phyloP scores from a whole-genome alignment of 1,140 invertebrate genomes.

The Episyrphus balteatus region DNA sequence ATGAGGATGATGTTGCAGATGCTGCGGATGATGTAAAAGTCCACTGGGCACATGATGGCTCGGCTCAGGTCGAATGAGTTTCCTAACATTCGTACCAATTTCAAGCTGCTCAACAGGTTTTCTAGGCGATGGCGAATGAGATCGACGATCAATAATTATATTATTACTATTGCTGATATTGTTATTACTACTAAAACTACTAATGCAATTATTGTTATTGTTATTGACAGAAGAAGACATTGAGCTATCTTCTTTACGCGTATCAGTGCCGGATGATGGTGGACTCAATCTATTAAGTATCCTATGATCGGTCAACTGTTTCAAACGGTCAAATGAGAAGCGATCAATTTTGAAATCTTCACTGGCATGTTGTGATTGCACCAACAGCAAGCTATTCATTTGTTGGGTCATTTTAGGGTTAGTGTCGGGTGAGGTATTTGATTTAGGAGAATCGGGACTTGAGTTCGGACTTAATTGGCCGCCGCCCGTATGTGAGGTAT shows the following conservation, averaged over 20 bases:
- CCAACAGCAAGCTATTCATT: not conserved
- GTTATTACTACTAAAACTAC: slow-evolving; percentile 16
- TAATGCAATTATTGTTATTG: slow-evolving; percentile 10
- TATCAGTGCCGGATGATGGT: slow-evolving; percentile 1
- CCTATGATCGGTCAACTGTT: slow-evolving; percentile 29
- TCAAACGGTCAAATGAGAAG: slow-evolving; percentile 30
- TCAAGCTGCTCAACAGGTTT: slow-evolving; percentile 15
- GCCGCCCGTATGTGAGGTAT: slow-evolving; percentile 9
- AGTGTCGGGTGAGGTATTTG: slow-evolving; percentile 24
- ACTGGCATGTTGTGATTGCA: slow-evolving; percentile 6
- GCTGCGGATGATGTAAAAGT: slow-evolving; percentile 28
- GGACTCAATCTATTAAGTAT: slow-evolving; percentile 28
- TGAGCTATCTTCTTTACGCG: not conserved
- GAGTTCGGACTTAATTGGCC: slow-evolving; percentile 32
- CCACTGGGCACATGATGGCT: slow-evolving; percentile 31
- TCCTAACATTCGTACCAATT: slow-evolving; percentile 14
- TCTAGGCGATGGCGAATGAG: not conserved
- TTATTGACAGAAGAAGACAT: slow-evolving; percentile 1
- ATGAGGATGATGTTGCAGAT: slow-evolving; percentile 17
- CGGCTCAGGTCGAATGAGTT: slow-evolving; percentile 27
- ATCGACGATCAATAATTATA: slow-evolving; percentile 14
- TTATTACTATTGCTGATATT: slow-evolving; percentile 16
- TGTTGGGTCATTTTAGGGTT: slow-evolving; percentile 8
- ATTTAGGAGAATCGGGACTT: slow-evolving; percentile 32
- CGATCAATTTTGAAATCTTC: slow-evolving; percentile 33